Conservation (phyloP, 2,113 vertebrate species). For the Cryptotis parvus region DNA sequence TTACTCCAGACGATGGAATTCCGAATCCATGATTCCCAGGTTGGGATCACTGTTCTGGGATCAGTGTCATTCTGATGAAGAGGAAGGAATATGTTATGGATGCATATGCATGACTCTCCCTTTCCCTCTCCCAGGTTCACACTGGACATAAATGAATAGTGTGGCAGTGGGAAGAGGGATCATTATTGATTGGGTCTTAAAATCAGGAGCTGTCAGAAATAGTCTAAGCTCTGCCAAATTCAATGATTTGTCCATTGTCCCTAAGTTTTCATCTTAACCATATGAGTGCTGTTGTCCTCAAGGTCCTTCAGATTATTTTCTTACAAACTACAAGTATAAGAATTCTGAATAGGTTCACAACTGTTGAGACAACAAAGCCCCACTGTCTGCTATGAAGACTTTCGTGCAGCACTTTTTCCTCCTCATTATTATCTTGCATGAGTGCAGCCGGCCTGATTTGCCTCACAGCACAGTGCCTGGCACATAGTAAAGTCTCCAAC, state of each 20-base stretch:
- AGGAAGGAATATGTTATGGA: background rate
- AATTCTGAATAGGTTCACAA: background rate
- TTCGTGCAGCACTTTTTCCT: accelerated
- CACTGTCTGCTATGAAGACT: background rate
- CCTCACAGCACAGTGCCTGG: background rate
- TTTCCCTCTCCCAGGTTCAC: background rate
- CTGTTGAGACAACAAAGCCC: background rate
- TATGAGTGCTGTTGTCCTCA: background rate
- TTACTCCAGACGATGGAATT: background rate
- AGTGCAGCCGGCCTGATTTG: background rate
- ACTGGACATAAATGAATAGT: background rate
- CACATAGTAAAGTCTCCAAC: background rate
- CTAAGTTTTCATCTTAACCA: background rate
- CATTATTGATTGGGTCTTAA: background rate
- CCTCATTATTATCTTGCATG: background rate
- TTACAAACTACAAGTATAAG: background rate
- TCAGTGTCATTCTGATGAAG: background rate
- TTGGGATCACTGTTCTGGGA: background rate
- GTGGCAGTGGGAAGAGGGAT: background rate
- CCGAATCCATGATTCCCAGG: background rate
- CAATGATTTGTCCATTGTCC: background rate
- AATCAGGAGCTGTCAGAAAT: conserved; percentile 20
- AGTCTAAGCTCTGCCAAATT: background rate
- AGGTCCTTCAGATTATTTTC: background rate
- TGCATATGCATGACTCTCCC: background rate